phyloP scores from a whole-genome alignment of 2,113 vertebrate species.

The Callithrix jacchus region DNA sequence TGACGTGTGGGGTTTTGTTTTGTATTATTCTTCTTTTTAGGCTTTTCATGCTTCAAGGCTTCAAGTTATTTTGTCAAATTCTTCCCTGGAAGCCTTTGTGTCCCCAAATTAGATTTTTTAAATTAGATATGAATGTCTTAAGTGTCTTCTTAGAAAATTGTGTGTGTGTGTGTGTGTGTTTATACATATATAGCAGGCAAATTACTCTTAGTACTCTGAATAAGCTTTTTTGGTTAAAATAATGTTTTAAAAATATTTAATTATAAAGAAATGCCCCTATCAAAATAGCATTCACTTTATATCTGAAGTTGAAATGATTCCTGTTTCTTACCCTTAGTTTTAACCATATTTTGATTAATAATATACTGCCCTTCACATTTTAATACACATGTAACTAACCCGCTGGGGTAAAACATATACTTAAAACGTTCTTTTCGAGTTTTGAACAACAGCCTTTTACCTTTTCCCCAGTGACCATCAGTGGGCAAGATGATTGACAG shows the following conservation, averaged over 20 bases:
- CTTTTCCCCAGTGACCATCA: background rate
- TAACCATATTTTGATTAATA: slow-evolving; percentile 6
- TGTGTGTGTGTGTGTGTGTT: background rate
- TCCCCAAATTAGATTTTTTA: background rate
- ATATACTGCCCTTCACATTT: background rate
- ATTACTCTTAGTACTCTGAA: background rate
- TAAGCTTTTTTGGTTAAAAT: background rate
- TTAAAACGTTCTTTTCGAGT: background rate
- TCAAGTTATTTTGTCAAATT: background rate
- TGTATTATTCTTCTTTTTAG: background rate
- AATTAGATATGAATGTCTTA: background rate
- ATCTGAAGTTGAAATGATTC: background rate
- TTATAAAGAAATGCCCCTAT: background rate
- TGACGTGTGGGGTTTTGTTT: background rate
- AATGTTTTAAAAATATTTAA: background rate
- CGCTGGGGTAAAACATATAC: background rate
- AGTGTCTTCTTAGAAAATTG: background rate
- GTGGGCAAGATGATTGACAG: background rate
- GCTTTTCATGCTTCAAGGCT: background rate
- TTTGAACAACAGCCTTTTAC: background rate
- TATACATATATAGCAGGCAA: background rate
- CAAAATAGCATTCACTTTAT: background rate
- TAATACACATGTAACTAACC: background rate
- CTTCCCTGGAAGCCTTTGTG: background rate
- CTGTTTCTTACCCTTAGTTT: background rate